A percentile compares a stretch with the other conserved stretches of the same genome.
Conservation (phyloP, 1,140 invertebrate genomes). For the Hycleus phaleratus region DNA sequence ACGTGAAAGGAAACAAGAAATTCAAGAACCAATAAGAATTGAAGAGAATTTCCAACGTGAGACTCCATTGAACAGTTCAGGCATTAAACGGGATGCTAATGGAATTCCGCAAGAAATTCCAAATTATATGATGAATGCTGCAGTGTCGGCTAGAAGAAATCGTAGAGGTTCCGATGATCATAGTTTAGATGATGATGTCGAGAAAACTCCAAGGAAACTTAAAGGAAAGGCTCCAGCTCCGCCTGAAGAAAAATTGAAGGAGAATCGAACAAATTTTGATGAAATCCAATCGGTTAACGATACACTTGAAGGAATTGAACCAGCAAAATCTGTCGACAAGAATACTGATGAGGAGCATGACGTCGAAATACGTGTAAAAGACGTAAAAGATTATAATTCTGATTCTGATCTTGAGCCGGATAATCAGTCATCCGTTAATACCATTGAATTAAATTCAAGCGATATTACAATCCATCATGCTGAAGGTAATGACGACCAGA, state of each 20-base stretch:
- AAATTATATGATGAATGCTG: conserved; percentile 61
- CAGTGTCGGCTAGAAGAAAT: conserved; percentile 57
- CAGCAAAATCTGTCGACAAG: background rate
- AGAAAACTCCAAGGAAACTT: conserved; percentile 51
- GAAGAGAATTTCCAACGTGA: conserved; percentile 33
- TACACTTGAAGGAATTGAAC: conserved; percentile 1
- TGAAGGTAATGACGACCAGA: conserved; percentile 47
- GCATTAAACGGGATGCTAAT: conserved; percentile 50
- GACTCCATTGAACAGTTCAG: conserved; percentile 42
- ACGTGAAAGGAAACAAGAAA: conserved; percentile 38
- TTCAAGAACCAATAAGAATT: conserved; percentile 26
- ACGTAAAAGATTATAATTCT: conserved; percentile 29
- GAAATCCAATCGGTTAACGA: conserved; percentile 18
- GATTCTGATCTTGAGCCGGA: conserved; percentile 49
- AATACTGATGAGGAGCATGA: background rate
- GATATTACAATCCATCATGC: conserved; percentile 67
- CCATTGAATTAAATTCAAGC: conserved; percentile 62
- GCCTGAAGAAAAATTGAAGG: conserved; percentile 38
- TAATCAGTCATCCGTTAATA: conserved; percentile 44
- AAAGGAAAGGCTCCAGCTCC: conserved; percentile 68
- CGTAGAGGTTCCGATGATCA: conserved; percentile 46
- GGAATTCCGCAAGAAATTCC: conserved; percentile 57
- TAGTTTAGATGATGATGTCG: conserved; percentile 39
- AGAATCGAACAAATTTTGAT: conserved; percentile 15
- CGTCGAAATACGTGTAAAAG: conserved; percentile 7